Evolutionary conservation across 2,888 invertebrate genomes (phyloP), one percentile per base, ranked within the genome.

Genomic region (Metacarcinus magister): DNA sequence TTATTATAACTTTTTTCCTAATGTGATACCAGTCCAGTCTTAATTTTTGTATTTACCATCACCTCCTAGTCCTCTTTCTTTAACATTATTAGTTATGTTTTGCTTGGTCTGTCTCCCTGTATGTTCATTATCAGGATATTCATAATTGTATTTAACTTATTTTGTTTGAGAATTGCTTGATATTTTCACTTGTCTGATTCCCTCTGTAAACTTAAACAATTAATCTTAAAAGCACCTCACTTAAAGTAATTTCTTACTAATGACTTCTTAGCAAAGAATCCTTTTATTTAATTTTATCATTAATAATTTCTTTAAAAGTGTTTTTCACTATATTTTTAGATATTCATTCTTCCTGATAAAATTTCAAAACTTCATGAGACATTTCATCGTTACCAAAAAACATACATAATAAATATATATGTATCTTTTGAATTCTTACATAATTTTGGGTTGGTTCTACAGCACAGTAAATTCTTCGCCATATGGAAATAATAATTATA

Each of bases 401-500:
- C 16, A 87, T 39, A 87, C 87, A 39, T 39, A 32, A 3, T 32
- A 32, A 2, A 82, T 32, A 82, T 39, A 32, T 19, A 87, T 87
- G 39, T 87, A 87, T 87, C 32, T 87, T 82, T 87, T 39, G 87
- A 39, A 87, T 87, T 87, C 39, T 39, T 87, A 87, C 13, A 87
- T 87, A 8, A 16, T 87, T 39, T 16, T 39, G 87, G 87, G 87
- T 87, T 87, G 87, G 87, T 87, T 87, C 19, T 87, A 2, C 87
- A 39, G 87, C 87, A 87, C 87, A 87, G 87, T 87, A 13, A 87
- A 87, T 87, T 87, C 32, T 87, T 87, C 87, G 16, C 87, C 87
- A 87, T 87, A 87, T 87, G 87, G 39, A 87, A 87, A 75, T 28
- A 39, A 87, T 87, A 87, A 87, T 87, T 87, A 75, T 75, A 75